Percentiles rank a stretch among this genome's conserved stretches.
These are phyloP conservation scores for Heterohyrax brucei DNA, from an alignment of 2,797 vertebrate genomes.

Conservation along the genomic window DNA sequence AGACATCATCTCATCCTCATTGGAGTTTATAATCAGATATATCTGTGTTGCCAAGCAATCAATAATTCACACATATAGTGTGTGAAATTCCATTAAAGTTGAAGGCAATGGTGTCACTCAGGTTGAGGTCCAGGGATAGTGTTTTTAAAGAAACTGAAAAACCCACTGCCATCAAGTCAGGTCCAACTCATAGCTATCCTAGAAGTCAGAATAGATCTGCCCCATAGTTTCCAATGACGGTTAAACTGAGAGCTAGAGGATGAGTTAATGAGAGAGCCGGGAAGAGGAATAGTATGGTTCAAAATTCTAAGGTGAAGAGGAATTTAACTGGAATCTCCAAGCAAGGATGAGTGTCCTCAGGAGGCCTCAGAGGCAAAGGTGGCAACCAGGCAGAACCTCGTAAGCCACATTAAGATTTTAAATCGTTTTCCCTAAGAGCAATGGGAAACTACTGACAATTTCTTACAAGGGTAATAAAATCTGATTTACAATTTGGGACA, in stretches of 20 bases:
- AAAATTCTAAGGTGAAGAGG: background rate
- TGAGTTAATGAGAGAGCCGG: background rate
- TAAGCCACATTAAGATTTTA: background rate
- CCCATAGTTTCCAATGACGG: background rate
- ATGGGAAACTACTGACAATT: background rate
- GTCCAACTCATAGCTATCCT: too few relatives aligned
- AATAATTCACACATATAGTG: conserved; percentile 2
- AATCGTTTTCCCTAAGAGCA: background rate
- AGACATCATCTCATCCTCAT: background rate
- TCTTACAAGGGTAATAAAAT: background rate
- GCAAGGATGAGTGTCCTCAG: background rate
- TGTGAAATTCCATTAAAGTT: background rate
- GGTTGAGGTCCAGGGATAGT: background rate
- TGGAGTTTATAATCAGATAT: background rate
- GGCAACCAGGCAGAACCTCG: background rate
- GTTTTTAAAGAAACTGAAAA: conserved; percentile 19
- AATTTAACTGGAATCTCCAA: background rate
- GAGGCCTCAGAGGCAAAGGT: background rate
- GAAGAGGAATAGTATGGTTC: background rate
- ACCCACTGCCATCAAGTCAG: too few relatives aligned
- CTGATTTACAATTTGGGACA: background rate
- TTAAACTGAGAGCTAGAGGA: background rate
- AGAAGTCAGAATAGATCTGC: too few relatives aligned
- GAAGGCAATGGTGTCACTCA: background rate
- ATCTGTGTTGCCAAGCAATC: background rate